Percentiles rank a stretch among this genome's conserved stretches.
phyloP scores from a whole-genome alignment of 2,797 vertebrate species.

The Acipenser ruthenus region DNA sequence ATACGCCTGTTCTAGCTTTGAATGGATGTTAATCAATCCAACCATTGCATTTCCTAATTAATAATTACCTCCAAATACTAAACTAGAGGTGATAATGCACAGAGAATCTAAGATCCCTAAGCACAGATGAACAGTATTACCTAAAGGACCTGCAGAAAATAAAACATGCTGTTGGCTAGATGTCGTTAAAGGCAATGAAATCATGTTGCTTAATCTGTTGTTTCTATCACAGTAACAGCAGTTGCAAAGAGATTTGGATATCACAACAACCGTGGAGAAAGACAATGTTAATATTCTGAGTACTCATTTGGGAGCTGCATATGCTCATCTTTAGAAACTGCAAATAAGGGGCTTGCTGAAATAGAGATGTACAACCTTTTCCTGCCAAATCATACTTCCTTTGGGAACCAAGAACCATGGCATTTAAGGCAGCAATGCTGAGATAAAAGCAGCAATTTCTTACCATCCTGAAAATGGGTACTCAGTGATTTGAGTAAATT shows the following conservation, averaged over 20 bases:
- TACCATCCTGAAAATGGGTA: no score
- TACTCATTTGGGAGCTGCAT: background rate
- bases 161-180: no score
- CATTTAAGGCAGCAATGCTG: background rate
- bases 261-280: background rate
- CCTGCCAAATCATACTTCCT: conserved; percentile 8
- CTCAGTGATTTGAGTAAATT: no score
- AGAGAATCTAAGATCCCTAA: no score
- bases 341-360: background rate
- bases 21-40: no score
- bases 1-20: no score
- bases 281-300: background rate
- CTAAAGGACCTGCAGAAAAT: no score
- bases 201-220: background rate
- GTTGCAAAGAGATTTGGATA: background rate
- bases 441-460: background rate
- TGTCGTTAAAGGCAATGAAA: no score
- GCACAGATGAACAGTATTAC: no score
- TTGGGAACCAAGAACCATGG: conserved; percentile 1
- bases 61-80: no score
- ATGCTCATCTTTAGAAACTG: background rate
- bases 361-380: background rate
- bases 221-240: background rate
- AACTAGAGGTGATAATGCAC: no score
- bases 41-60: no score